Evolutionary conservation across 2,797 vertebrate genomes (phyloP).

Genomic region (Remorina albescens): DNA sequence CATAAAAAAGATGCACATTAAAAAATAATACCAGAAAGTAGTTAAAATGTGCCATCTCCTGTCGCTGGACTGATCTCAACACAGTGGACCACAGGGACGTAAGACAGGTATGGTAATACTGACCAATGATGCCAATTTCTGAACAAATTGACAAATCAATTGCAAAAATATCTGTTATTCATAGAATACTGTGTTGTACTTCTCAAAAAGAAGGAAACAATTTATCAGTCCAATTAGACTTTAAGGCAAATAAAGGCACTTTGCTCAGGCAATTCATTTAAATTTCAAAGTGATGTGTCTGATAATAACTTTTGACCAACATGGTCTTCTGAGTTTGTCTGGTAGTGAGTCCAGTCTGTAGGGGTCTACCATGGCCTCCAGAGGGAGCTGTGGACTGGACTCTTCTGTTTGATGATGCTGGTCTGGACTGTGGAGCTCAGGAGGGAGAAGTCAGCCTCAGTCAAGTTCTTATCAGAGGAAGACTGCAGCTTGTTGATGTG

Average conservation of each 20-base stretch:
- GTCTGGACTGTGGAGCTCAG: slow-evolving; percentile 51
- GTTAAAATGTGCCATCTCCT: neutral
- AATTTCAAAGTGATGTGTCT: slow-evolving; percentile 17
- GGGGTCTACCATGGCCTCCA: slow-evolving; percentile 75
- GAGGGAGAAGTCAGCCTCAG: slow-evolving; percentile 45
- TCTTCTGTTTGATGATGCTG: slow-evolving; percentile 51
- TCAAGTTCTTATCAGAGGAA: slow-evolving; percentile 49
- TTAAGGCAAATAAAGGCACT: neutral
- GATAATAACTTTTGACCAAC: slow-evolving; percentile 30
- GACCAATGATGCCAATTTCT: neutral
- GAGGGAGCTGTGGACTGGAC: slow-evolving; percentile 36
- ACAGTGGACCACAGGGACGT: neutral
- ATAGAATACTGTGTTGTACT: slow-evolving; percentile 15
- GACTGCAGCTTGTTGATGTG: slow-evolving; percentile 57
- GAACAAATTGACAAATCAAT: slow-evolving; percentile 12
- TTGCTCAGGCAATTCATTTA: neutral
- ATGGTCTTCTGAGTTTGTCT: slow-evolving; percentile 36
- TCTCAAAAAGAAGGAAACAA: neutral
- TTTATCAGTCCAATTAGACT: neutral
- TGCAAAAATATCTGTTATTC: slow-evolving; percentile 14
- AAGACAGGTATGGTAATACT: neutral
- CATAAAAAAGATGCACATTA: neutral
- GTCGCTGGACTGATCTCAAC: neutral
- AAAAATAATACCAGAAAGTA: slow-evolving; percentile 6
- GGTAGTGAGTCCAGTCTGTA: slow-evolving; percentile 15